These are phyloP conservation scores for Passer domesticus DNA, from an alignment of 2,113 vertebrate genomes.

Conservation along the genomic window DNA sequence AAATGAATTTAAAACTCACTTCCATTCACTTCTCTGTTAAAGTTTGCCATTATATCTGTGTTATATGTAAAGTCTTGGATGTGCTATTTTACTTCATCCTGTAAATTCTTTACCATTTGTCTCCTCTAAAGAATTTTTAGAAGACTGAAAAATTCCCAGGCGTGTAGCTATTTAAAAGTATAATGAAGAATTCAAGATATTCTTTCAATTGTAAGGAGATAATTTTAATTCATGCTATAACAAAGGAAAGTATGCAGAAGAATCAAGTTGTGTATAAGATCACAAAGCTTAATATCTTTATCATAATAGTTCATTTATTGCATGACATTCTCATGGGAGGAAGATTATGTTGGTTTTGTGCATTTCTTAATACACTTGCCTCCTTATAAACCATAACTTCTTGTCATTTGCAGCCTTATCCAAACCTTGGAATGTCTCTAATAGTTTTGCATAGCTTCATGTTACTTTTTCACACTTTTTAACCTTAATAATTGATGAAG, in stretches of 20 bases:
- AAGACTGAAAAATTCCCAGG: neutral
- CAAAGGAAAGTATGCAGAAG: neutral
- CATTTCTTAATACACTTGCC: neutral
- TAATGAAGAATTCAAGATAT: neutral
- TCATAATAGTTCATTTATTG: neutral
- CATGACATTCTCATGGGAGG: neutral
- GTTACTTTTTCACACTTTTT: neutral
- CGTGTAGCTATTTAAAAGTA: neutral
- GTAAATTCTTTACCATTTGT: neutral
- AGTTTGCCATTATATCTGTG: neutral
- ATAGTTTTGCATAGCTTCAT: neutral
- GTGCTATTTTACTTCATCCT: neutral
- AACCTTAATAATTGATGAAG: neutral
- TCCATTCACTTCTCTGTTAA: neutral
- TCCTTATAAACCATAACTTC: neutral
- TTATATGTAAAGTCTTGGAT: neutral
- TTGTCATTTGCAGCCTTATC: neutral
- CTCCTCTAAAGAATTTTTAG: neutral
- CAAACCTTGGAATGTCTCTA: neutral
- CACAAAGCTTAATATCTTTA: neutral
- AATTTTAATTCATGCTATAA: slow-evolving; percentile 4
- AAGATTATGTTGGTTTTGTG: neutral
- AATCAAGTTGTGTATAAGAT: neutral
- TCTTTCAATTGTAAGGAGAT: neutral
- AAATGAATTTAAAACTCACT: neutral